A percentile compares a stretch with the other conserved stretches of the same genome.
phyloP scores from a whole-genome alignment of 1,140 invertebrate species.

The Gyrodactylus salaris region DNA sequence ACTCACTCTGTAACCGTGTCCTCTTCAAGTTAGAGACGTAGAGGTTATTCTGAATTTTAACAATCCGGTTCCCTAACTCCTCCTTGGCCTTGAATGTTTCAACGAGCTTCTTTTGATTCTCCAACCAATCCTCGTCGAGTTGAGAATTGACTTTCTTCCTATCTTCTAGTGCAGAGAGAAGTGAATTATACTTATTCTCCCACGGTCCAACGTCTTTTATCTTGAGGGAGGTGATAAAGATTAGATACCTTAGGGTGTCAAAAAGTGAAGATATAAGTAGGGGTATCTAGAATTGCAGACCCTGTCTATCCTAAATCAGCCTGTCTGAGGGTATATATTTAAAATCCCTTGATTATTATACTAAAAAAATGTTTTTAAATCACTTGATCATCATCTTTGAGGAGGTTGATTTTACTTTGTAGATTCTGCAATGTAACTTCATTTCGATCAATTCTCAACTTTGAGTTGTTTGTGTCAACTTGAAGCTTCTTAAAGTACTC shows the following conservation, averaged over 20 bases:
- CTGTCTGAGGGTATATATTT: neutral
- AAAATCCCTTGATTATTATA: neutral
- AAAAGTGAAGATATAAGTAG: neutral
- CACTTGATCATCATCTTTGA: neutral
- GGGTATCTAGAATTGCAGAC: neutral
- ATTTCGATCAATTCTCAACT: neutral
- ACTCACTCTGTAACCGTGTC: neutral
- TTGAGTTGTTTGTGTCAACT: neutral
- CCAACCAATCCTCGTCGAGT: neutral
- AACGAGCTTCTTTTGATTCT: neutral
- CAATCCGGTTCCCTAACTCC: neutral
- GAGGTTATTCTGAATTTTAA: neutral
- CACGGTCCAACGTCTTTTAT: neutral
- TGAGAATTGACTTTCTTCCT: neutral
- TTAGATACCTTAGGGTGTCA: neutral
- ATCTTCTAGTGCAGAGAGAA: neutral
- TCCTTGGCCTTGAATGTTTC: neutral
- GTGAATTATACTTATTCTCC: neutral
- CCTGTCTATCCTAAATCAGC: neutral
- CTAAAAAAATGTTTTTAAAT: neutral
- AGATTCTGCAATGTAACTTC: neutral
- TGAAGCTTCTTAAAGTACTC: neutral
- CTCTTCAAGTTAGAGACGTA: neutral
- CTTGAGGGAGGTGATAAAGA: neutral
- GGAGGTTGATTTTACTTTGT: neutral